Evolutionary conservation across 2,888 invertebrate species (phyloP).

Genomic region (Acheta domesticus): DNA sequence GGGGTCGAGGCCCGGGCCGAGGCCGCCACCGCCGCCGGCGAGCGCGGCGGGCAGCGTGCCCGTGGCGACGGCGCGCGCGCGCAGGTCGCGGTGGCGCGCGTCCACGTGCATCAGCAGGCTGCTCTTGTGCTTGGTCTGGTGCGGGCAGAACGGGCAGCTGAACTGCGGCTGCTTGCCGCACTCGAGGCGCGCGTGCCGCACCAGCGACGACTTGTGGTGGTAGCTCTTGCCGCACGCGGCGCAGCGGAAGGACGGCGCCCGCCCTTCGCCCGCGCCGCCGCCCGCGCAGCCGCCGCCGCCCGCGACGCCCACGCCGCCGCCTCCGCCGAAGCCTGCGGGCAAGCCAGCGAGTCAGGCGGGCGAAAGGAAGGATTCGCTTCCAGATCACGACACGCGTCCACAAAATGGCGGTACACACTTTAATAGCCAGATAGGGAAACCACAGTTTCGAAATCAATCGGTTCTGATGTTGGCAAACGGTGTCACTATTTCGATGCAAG

Average conservation of each 20-base stretch:
- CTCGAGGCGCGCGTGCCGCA: constrained; percentile 34
- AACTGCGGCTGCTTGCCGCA: constrained; percentile 39
- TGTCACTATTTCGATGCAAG: too few relatives aligned
- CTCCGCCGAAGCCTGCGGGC: background rate
- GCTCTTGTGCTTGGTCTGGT: constrained; percentile 32
- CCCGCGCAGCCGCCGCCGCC: background rate
- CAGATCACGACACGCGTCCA: too few relatives aligned
- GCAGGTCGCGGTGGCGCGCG: constrained; percentile 31
- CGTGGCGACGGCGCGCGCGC: background rate
- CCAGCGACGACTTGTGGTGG: constrained; percentile 40
- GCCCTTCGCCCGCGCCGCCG: background rate
- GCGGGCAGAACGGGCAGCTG: constrained; percentile 34
- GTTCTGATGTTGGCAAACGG: too few relatives aligned
- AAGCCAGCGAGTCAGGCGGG: background rate
- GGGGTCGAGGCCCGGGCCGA: background rate
- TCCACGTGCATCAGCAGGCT: constrained; percentile 31
- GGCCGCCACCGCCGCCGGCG: background rate
- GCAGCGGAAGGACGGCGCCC: constrained; percentile 35
- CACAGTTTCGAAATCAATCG: too few relatives aligned
- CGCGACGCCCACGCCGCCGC: background rate
- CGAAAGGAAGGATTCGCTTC: background rate
- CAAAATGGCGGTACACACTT: too few relatives aligned
- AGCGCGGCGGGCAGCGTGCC: background rate
- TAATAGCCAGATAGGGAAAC: too few relatives aligned
- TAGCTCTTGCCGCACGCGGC: constrained; percentile 40